Evolutionary conservation across 2,888 invertebrate species (phyloP), one percentile per base, ranked within the genome.

Genomic region (Himalopsyche anomala): DNA sequence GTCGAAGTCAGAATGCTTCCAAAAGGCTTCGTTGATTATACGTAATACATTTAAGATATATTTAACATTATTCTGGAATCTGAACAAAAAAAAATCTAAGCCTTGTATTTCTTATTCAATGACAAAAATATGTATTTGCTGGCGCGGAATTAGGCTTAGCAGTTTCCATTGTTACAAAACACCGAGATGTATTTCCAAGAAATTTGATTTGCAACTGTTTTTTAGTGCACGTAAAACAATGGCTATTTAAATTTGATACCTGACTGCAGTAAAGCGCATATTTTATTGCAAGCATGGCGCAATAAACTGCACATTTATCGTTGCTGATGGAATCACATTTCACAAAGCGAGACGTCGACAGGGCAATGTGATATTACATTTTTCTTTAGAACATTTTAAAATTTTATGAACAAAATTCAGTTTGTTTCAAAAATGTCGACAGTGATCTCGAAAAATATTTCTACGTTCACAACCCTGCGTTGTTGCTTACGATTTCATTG

Each of bases 171-270:
- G 74, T 74, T 74, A 36, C 74, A 36, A 36, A 36, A 36, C 36
- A n/a, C 28, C 62, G 11, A 62, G 62, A 62, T 62, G 62, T 74
- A 12, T 74, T 74, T 74, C 74, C 36, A 36, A 36, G 74, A 74
- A 74, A 74, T 74, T 74, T 74, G 74, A 74, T 74, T 74, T 38
- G 62, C 62, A 74, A 74, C 28, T 15, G 28, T 74, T 74, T 74
- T 74, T 74, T 36, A 28, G 15, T 36, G 74, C 74, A 74, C 74
- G 74, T 74, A 74, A 74, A 74, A 74, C 74, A 74, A 74, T 74
- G 74, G 74, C 28, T 74, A 36, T 74, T 28, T 74, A 74, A 74
- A 74, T 36, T 74, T 74, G 74, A 74, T 74, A 74, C 74, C 74
- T 15, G 36, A 69, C 74, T 74, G 74, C 74, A 74, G 74, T 36